Conservation (phyloP, 2,113 vertebrate species). For the Plecturocebus donacophilus region DNA sequence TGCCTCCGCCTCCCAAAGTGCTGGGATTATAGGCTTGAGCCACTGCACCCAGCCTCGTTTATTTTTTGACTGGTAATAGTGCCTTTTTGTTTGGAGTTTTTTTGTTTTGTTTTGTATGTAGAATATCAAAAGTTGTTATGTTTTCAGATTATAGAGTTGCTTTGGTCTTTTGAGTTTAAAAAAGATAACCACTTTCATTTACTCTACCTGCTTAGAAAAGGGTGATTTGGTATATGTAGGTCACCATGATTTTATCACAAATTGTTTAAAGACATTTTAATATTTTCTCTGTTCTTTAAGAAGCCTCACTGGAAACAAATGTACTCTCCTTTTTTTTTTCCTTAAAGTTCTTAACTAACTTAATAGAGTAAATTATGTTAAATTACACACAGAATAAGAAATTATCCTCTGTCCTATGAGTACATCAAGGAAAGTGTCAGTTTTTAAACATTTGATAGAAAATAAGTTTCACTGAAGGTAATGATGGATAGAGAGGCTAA, state of each 20-base stretch:
- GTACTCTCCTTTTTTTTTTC: not conserved
- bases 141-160: not conserved
- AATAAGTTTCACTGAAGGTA: slow-evolving; percentile 16
- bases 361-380: not conserved
- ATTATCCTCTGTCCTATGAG: not conserved
- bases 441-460: slow-evolving; percentile 16
- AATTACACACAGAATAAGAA: not conserved
- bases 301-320: slow-evolving; percentile 17
- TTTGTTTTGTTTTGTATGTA: not conserved
- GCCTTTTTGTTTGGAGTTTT: slow-evolving; percentile 11
- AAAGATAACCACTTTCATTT: not conserved
- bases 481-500: not conserved
- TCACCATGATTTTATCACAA: slow-evolving; percentile 13
- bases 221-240: not conserved
- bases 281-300: slow-evolving; percentile 28
- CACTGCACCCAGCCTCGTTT: not conserved
- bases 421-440: not conserved
- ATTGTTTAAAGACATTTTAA: slow-evolving; percentile 8
- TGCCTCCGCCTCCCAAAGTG: too few species aligned
- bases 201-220: not conserved
- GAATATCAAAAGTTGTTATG: not conserved
- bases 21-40: too few species aligned
- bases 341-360: not conserved
- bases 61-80: not conserved
- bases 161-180: not conserved